Conservation (phyloP, 2,113 vertebrate species). For the Macaca nemestrina region DNA sequence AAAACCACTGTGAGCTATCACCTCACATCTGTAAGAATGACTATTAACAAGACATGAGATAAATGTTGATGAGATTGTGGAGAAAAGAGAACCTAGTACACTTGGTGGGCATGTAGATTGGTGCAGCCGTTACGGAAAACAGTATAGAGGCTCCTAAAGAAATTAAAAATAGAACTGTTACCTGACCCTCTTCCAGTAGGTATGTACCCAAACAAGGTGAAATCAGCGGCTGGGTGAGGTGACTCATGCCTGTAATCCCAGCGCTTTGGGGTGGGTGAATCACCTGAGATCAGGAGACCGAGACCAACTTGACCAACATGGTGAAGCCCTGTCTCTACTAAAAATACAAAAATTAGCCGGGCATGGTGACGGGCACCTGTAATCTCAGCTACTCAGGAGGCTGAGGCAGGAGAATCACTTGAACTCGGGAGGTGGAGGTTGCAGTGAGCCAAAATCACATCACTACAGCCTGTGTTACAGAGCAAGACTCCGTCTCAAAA, state of each 20-base stretch:
- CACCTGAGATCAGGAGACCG: background rate
- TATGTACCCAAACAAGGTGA: too few relatives aligned
- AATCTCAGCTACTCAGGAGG: background rate
- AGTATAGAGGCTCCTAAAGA: background rate
- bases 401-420: background rate
- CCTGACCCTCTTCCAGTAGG: too few relatives aligned
- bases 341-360: background rate
- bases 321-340: background rate
- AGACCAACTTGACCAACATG: background rate
- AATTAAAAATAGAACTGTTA: background rate
- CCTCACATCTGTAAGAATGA: background rate
- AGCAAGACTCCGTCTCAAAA: background rate
- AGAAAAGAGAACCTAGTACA: background rate
- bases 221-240: background rate
- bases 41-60: background rate
- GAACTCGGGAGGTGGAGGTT: background rate
- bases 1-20: background rate
- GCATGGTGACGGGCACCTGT: background rate
- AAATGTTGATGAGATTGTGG: background rate
- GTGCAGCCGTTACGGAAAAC: background rate
- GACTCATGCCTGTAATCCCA: background rate
- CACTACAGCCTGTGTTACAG: background rate
- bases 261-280: background rate
- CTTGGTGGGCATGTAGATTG: background rate
- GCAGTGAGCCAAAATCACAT: background rate